These are phyloP conservation scores for Ptilodon capucinus DNA, from an alignment of 2,888 invertebrate species.

Conservation along the genomic window DNA sequence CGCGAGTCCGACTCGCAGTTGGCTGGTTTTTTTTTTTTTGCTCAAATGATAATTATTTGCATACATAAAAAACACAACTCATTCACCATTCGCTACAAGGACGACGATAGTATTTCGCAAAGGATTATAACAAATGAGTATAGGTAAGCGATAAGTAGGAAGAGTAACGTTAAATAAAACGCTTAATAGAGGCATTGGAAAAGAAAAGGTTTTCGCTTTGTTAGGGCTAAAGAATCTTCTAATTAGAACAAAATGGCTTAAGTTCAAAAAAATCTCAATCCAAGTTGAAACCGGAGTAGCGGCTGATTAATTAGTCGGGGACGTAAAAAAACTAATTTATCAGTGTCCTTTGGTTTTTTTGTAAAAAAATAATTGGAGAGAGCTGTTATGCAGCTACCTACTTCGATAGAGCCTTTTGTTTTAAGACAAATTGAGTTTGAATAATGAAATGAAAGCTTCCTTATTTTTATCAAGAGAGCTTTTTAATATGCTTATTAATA, in stretches of 20 bases:
- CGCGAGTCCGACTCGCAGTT: too few species aligned
- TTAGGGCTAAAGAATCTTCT: not conserved
- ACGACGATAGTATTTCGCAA: too few species aligned
- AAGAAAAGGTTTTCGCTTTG: too few species aligned
- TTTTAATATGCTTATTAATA: too few species aligned
- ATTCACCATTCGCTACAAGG: too few species aligned
- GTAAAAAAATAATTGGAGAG: conserved; percentile 14
- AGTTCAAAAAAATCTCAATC: conserved; percentile 6
- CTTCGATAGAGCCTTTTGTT: conserved; percentile 10
- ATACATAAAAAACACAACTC: too few species aligned
- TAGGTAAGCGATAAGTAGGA: too few species aligned
- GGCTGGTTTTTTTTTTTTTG: too few species aligned
- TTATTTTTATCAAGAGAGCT: not conserved
- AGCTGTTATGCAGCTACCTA: conserved; percentile 6
- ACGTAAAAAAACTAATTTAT: conserved; percentile 28
- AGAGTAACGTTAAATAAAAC: too few species aligned
- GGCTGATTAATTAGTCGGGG: conserved; percentile 23
- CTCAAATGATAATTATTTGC: too few species aligned
- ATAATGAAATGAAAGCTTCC: conserved; percentile 1
- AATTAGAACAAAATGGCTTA: not conserved
- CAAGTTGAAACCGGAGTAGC: not conserved
- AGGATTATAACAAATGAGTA: too few species aligned
- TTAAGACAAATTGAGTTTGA: conserved; percentile 18
- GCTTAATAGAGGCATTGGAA: too few species aligned
- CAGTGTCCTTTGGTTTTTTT: conserved; percentile 18